phyloP scores from a whole-genome alignment of 1,140 invertebrate species.

The Argopecten irradians region DNA sequence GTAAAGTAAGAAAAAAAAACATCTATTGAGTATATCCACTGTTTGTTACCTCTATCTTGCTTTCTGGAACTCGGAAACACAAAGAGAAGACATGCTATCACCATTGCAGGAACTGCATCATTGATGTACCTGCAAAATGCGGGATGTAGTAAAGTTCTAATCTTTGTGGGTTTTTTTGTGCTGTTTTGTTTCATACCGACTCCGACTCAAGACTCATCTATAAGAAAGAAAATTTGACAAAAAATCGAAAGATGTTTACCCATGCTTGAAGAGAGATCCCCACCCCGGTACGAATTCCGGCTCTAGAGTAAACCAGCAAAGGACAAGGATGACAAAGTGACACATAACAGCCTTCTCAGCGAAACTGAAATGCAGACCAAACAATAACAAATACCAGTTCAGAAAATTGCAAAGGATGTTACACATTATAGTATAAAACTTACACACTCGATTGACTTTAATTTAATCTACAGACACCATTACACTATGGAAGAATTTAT shows the following conservation, averaged over 20 bases:
- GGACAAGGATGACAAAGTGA: slow-evolving; percentile 87
- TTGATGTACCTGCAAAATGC: slow-evolving; percentile 73
- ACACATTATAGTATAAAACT: too few relatives aligned
- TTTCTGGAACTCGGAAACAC: slow-evolving; percentile 59
- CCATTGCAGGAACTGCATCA: slow-evolving; percentile 65
- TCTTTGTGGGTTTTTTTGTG: too few relatives aligned
- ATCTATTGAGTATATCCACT: neutral
- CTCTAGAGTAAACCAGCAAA: slow-evolving; percentile 92
- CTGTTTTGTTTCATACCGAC: too few relatives aligned
- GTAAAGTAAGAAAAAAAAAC: neutral
- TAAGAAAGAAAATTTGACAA: too few relatives aligned
- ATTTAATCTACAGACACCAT: too few relatives aligned
- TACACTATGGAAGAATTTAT: too few relatives aligned
- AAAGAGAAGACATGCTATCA: slow-evolving; percentile 62
- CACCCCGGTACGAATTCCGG: slow-evolving; percentile 90
- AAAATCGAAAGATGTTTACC: slow-evolving; percentile 56
- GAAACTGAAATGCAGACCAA: too few relatives aligned
- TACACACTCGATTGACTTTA: too few relatives aligned
- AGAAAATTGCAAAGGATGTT: too few relatives aligned
- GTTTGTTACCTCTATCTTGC: neutral
- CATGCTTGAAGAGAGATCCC: slow-evolving; percentile 74
- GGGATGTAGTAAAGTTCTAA: neutral
- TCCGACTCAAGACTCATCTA: too few relatives aligned
- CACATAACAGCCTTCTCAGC: slow-evolving; percentile 87
- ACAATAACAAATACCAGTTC: too few relatives aligned